Conservation (phyloP, 2,113 vertebrate genomes). For the Proteles cristata region DNA sequence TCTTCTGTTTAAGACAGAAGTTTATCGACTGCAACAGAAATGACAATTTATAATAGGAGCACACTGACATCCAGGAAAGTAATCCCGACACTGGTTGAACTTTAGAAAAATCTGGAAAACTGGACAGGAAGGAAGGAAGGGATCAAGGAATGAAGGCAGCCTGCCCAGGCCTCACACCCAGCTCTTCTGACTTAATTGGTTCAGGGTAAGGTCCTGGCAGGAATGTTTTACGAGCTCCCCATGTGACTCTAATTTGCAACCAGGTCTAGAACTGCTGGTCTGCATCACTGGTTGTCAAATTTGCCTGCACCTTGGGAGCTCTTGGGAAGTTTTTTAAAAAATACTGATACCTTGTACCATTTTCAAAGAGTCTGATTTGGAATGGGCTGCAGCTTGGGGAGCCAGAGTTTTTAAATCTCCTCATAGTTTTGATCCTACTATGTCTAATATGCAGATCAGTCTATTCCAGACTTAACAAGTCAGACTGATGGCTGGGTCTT, state of each 20-base stretch:
- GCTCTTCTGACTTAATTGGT: neutral
- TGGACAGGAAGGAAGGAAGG: neutral
- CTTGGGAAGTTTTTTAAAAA: neutral
- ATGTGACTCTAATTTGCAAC: neutral
- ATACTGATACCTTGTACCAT: neutral
- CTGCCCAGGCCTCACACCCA: neutral
- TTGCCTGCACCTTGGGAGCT: neutral
- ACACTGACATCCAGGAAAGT: neutral
- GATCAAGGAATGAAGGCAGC: no score
- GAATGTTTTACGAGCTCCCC: neutral
- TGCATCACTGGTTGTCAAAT: neutral
- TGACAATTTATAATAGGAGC: neutral
- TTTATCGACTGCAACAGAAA: neutral
- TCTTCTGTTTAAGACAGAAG: constrained; percentile 1
- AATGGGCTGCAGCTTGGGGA: neutral
- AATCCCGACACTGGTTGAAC: neutral
- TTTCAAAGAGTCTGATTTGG: neutral
- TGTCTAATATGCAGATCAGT: neutral
- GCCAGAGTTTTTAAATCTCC: neutral
- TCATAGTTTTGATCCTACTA: neutral
- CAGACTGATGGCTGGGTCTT: neutral
- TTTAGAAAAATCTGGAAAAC: neutral
- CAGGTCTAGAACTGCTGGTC: neutral
- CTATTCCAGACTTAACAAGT: neutral
- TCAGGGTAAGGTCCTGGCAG: neutral